phyloP scores from a whole-genome alignment of 2,888 invertebrate species.

The Gymnoscelis rufifasciata region DNA sequence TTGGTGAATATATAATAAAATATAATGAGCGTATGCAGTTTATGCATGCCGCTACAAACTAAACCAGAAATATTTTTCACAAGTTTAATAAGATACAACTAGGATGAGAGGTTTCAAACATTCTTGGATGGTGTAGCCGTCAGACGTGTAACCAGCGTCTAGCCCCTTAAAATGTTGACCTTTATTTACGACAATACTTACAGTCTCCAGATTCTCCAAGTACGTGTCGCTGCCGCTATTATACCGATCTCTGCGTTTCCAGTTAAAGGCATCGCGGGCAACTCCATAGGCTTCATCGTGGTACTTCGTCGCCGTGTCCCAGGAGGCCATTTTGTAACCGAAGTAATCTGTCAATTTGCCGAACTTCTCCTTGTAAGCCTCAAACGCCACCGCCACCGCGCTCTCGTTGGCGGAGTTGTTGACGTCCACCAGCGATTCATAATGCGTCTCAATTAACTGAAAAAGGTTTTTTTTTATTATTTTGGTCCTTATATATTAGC shows the following conservation, averaged over 20 bases:
- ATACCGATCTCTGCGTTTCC: conserved; percentile 1
- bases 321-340: neutral
- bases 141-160: no score
- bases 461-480: neutral
- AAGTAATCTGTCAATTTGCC: neutral
- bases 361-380: conserved; percentile 3
- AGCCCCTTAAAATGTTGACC: no score
- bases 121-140: no score
- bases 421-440: conserved; percentile 14
- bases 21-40: no score
- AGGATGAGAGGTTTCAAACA: no score
- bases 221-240: conserved; percentile 1
- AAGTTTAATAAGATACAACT: no score
- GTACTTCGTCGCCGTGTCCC: neutral
- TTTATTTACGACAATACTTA: neutral
- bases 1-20: no score
- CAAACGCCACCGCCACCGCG: conserved; percentile 3
- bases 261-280: conserved; percentile 1
- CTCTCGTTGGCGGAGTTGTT: conserved; percentile 12
- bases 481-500: no score
- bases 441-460: conserved; percentile 13
- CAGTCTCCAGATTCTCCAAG: neutral
- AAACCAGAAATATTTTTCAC: no score
- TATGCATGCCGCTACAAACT: no score
- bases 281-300: neutral